Conservation (phyloP, 2,888 invertebrate species). For the Chaetoderma sp. region DNA sequence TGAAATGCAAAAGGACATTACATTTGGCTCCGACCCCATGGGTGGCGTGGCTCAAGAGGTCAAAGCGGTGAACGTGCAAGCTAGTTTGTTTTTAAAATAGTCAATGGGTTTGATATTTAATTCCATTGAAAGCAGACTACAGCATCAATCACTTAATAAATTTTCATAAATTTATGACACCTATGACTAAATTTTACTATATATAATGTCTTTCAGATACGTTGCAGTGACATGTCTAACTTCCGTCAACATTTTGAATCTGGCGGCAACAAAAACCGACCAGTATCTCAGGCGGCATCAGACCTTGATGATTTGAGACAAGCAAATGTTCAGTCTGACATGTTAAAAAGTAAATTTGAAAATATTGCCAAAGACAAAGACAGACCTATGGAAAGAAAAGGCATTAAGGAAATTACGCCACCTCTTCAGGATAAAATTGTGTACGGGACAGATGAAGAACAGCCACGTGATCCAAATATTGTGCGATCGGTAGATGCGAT, state of each 20-base stretch:
- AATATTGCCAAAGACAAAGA: background rate
- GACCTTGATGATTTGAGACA: conserved; percentile 12
- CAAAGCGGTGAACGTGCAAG: background rate
- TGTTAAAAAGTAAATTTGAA: conserved; percentile 1
- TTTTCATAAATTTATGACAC: background rate
- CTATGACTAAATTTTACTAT: background rate
- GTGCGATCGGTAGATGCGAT: background rate
- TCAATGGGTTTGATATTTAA: background rate
- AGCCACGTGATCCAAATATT: background rate
- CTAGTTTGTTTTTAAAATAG: background rate
- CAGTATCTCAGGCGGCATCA: conserved; percentile 32
- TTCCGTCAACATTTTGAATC: conserved; percentile 46
- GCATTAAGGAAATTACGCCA: background rate
- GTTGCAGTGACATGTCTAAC: conserved; percentile 46
- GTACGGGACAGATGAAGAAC: background rate
- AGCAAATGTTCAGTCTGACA: background rate
- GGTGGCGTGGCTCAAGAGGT: too few relatives aligned
- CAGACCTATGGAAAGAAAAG: background rate
- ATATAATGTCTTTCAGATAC: conserved; percentile 34
- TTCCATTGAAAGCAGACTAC: background rate
- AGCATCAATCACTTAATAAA: too few relatives aligned
- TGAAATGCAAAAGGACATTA: too few relatives aligned
- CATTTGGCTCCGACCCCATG: too few relatives aligned
- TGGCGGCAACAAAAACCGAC: conserved; percentile 36
- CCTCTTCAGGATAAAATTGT: background rate